These are phyloP conservation scores for Caenorhabditis becei DNA, from an alignment of 2,888 invertebrate genomes.

Conservation along the genomic window DNA sequence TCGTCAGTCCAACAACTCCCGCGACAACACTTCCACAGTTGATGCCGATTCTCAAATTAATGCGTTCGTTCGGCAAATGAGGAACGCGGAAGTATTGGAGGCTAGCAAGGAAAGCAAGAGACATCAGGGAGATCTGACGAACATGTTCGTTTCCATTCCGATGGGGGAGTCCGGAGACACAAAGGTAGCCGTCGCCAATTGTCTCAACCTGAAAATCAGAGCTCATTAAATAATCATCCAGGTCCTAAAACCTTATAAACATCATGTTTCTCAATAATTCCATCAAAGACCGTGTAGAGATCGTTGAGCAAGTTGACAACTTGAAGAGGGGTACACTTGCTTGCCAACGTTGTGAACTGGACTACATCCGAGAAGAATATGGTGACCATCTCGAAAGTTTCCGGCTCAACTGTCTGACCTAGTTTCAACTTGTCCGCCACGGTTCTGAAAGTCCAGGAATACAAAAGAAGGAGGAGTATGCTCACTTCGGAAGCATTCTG, in stretches of 20 bases:
- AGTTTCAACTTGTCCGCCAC: constrained; percentile 77
- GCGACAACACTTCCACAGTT: constrained; percentile 71
- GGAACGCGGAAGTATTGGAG: constrained; percentile 67
- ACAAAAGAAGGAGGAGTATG: no score
- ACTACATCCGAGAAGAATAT: constrained; percentile 77
- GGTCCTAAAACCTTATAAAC: constrained; percentile 77
- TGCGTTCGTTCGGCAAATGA: constrained; percentile 68
- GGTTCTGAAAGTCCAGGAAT: constrained; percentile 66
- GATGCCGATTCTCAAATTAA: constrained; percentile 73
- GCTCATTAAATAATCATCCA: not conserved
- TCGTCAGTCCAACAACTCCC: constrained; percentile 74
- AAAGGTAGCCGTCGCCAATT: constrained; percentile 73
- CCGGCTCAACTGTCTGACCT: constrained; percentile 74
- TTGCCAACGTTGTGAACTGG: constrained; percentile 71
- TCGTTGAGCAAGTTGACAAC: constrained; percentile 77
- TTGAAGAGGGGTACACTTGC: constrained; percentile 74
- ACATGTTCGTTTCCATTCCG: constrained; percentile 72
- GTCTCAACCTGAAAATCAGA: constrained; percentile 70
- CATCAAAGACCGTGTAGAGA: constrained; percentile 78
- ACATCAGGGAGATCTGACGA: constrained; percentile 68
- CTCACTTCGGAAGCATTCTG: constrained; percentile 75
- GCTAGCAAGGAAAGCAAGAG: constrained; percentile 57
- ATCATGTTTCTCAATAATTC: constrained; percentile 78
- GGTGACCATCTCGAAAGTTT: constrained; percentile 72
- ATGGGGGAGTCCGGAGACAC: constrained; percentile 72